Conservation (phyloP, 2,888 invertebrate species). For the Caenorhabditis sinica region DNA sequence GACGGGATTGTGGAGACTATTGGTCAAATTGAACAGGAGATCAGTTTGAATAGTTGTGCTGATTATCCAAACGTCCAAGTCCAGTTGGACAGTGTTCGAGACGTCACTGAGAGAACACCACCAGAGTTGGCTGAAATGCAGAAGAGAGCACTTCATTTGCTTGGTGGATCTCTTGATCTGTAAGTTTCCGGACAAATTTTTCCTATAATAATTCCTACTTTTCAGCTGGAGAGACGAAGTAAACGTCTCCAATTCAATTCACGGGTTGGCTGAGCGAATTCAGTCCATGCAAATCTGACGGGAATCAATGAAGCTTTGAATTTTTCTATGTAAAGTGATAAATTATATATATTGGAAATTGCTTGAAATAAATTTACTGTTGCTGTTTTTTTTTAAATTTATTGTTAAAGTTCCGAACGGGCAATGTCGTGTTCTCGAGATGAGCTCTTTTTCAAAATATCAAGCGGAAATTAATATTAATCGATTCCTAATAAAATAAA, state of each 20-base stretch:
- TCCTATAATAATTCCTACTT: background rate
- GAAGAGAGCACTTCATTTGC: constrained; percentile 14
- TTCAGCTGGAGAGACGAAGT: constrained; percentile 58
- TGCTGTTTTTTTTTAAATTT: too few relatives aligned
- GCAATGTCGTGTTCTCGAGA: too few relatives aligned
- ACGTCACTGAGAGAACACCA: constrained; percentile 31
- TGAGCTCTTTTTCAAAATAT: too few relatives aligned
- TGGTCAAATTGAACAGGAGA: constrained; percentile 16
- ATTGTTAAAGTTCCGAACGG: too few relatives aligned
- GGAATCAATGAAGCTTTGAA: background rate
- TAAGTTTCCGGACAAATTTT: constrained; percentile 6
- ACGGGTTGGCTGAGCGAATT: constrained; percentile 46
- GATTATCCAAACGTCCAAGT: constrained; percentile 60
- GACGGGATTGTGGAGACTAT: constrained; percentile 9
- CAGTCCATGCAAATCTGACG: constrained; percentile 24
- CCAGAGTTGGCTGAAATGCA: constrained; percentile 28
- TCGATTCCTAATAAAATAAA: too few relatives aligned
- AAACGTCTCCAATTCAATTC: constrained; percentile 46
- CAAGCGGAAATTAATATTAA: too few relatives aligned
- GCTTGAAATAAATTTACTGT: background rate
- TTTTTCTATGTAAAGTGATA: constrained; percentile 24
- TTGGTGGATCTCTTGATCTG: constrained; percentile 48
- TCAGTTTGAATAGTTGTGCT: constrained; percentile 52
- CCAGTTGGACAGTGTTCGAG: constrained; percentile 40
- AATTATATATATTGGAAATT: constrained; percentile 4